Conservation (phyloP, 2,113 vertebrate species). For the Conger conger region DNA sequence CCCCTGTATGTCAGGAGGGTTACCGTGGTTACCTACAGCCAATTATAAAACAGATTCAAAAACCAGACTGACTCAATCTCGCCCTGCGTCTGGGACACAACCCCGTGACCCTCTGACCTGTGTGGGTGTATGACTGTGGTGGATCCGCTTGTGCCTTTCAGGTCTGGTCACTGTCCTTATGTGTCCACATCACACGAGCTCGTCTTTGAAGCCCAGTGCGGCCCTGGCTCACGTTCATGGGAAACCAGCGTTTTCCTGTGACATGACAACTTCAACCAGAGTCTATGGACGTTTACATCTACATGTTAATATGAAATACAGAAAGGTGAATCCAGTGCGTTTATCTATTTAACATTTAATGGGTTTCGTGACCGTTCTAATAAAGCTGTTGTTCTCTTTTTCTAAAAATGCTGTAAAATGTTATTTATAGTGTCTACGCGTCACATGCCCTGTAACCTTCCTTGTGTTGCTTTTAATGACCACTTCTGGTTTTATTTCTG, state of each 20-base stretch:
- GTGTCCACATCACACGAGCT: background rate
- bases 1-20: background rate
- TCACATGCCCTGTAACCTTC: background rate
- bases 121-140: background rate
- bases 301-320: constrained; percentile 33
- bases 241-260: background rate
- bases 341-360: constrained; percentile 53
- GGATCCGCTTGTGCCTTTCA: background rate
- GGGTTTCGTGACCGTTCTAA: constrained; percentile 55
- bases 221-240: background rate
- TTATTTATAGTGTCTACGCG: background rate
- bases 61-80: background rate
- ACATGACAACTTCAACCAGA: background rate
- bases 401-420: constrained; percentile 65
- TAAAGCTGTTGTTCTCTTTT: constrained; percentile 54
- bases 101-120: background rate
- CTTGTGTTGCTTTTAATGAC: constrained; percentile 31
- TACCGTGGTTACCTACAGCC: background rate
- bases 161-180: background rate
- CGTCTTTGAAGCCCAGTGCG: background rate
- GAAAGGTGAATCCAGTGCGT: background rate
- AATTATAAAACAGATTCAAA: background rate
- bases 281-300: constrained; percentile 18
- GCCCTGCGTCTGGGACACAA: background rate
- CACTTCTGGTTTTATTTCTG: constrained; percentile 15